Evolutionary conservation across 2,797 vertebrate genomes (phyloP).

Genomic region (Spinus olivaceus): DNA sequence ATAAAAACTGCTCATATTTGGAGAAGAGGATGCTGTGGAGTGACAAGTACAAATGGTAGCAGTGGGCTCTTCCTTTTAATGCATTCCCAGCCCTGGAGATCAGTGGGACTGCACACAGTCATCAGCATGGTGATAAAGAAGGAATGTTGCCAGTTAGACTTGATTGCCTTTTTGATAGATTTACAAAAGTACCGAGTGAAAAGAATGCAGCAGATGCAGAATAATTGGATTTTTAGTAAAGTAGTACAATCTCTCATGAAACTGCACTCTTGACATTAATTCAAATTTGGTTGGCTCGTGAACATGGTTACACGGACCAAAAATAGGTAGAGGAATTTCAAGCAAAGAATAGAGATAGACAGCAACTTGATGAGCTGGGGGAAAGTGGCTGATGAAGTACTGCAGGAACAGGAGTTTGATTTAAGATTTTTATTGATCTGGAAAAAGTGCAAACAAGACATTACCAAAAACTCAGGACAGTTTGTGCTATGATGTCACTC

Average conservation of each 20-base stretch:
- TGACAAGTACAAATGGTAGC: neutral
- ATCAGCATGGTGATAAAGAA: neutral
- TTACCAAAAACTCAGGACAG: neutral
- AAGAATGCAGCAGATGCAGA: slow-evolving; percentile 55
- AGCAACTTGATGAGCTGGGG: neutral
- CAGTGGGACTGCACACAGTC: neutral
- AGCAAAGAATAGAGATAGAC: slow-evolving; percentile 27
- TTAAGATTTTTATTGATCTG: slow-evolving; percentile 3
- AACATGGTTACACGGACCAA: neutral
- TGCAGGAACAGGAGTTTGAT: neutral
- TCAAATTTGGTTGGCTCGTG: slow-evolving; percentile 51
- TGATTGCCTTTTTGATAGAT: slow-evolving; percentile 58
- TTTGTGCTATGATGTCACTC: neutral
- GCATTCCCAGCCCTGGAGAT: neutral
- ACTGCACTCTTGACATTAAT: slow-evolving; percentile 66
- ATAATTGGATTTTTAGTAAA: slow-evolving; percentile 60
- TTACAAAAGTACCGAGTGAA: slow-evolving; percentile 44
- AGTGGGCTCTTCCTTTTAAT: neutral
- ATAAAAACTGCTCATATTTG: neutral
- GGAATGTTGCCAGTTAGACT: slow-evolving; percentile 52
- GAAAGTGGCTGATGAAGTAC: neutral
- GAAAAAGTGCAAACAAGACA: neutral
- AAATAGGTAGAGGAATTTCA: slow-evolving; percentile 58
- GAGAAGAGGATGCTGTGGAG: neutral
- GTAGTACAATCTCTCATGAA: slow-evolving; percentile 61